These are phyloP conservation scores for Cyprinodon diabolis DNA, from an alignment of 2,797 vertebrate genomes.

Conservation along the genomic window DNA sequence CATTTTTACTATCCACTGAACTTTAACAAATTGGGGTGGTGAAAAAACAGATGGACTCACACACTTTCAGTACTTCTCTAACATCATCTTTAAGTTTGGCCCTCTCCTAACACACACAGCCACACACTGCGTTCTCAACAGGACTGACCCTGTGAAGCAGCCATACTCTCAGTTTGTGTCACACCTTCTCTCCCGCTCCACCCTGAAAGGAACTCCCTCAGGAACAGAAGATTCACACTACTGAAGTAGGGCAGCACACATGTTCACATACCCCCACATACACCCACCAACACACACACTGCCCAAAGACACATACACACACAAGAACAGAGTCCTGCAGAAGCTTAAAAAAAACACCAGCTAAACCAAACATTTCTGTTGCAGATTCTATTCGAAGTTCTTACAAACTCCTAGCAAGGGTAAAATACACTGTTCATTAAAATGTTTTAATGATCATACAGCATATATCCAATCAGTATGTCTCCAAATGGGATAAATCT, in stretches of 20 bases:
- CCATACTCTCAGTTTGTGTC: constrained; percentile 35
- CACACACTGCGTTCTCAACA: constrained; percentile 6
- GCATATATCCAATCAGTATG: too few relatives aligned
- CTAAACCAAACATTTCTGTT: constrained; percentile 68
- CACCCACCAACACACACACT: background rate
- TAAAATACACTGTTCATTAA: too few relatives aligned
- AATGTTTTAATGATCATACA: too few relatives aligned
- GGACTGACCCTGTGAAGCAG: constrained; percentile 40
- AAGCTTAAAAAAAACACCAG: constrained; percentile 51
- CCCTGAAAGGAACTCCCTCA: constrained; percentile 19
- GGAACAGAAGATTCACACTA: constrained; percentile 59
- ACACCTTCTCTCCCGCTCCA: constrained; percentile 33
- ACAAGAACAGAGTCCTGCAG: constrained; percentile 5
- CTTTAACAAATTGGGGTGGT: constrained; percentile 36
- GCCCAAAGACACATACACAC: too few relatives aligned
- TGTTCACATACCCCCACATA: constrained; percentile 44
- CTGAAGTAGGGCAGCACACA: constrained; percentile 43
- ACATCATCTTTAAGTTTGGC: constrained; percentile 3
- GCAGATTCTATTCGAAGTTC: constrained; percentile 76
- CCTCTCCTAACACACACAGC: constrained; percentile 3
- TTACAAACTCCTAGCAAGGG: constrained; percentile 32
- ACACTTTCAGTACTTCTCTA: constrained; percentile 21
- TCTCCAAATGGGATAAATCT: too few relatives aligned
- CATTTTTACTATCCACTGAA: constrained; percentile 35
- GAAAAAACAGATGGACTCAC: constrained; percentile 18